Evolutionary conservation across 2,888 invertebrate species (phyloP).

Genomic region (Drosophila niveifrons): DNA sequence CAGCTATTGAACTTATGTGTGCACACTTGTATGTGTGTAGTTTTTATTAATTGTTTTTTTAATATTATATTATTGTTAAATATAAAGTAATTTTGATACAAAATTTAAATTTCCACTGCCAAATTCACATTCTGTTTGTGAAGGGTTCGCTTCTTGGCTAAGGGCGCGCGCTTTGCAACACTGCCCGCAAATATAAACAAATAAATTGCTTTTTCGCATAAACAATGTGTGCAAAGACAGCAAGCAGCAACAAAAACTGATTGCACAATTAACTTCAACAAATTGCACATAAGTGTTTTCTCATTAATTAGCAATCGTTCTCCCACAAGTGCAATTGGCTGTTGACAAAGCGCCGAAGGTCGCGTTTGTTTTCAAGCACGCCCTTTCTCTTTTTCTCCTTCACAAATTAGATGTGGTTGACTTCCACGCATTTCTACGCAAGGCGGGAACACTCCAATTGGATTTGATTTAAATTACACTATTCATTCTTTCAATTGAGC

Average conservation of each 20-base stretch:
- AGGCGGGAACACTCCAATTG: slow-evolving; percentile 38
- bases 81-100: too few species aligned
- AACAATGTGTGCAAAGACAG: slow-evolving; percentile 2
- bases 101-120: background rate
- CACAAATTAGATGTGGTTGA: background rate
- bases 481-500: slow-evolving; percentile 49
- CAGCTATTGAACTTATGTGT: too few species aligned
- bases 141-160: slow-evolving; percentile 58
- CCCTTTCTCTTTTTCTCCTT: background rate
- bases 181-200: slow-evolving; percentile 49
- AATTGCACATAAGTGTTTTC: slow-evolving; percentile 11
- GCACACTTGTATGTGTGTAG: too few species aligned
- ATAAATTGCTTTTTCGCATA: slow-evolving; percentile 5
- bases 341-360: slow-evolving; percentile 31
- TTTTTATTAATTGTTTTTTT: too few species aligned
- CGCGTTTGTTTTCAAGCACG: slow-evolving; percentile 18
- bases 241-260: slow-evolving; percentile 6
- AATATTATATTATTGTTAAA: too few species aligned
- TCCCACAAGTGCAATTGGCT: background rate
- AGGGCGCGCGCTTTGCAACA: slow-evolving; percentile 39
- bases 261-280: slow-evolving; percentile 1
- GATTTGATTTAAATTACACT: slow-evolving; percentile 60
- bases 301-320: slow-evolving; percentile 15
- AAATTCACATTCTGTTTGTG: background rate
- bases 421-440: slow-evolving; percentile 52